A percentile compares a stretch with the other conserved stretches of the same genome.
Evolutionary conservation across 2,113 vertebrate species (phyloP).

Genomic region (Cyprinodon tularosa): DNA sequence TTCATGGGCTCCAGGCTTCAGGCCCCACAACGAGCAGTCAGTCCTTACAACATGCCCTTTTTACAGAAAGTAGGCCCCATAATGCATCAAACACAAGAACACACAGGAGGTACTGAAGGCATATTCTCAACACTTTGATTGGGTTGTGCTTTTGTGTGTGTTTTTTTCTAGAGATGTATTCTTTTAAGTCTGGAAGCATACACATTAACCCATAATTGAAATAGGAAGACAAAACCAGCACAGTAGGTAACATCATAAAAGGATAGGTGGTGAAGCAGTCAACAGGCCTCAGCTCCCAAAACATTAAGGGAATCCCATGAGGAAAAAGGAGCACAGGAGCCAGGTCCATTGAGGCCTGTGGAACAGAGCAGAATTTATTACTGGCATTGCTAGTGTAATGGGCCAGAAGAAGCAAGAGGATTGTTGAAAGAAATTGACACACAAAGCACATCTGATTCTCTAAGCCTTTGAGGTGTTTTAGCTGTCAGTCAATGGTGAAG

Average conservation of each 20-base stretch:
- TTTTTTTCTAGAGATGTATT: slow-evolving; percentile 12
- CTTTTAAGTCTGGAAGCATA: slow-evolving; percentile 12
- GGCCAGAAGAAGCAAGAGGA: slow-evolving; percentile 39
- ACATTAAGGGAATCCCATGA: slow-evolving; percentile 64
- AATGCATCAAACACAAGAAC: no score
- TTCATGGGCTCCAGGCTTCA: no score
- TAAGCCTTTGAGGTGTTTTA: slow-evolving; percentile 49
- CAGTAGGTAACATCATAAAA: slow-evolving; percentile 54
- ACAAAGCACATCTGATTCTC: slow-evolving; percentile 32
- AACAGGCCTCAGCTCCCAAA: slow-evolving; percentile 61
- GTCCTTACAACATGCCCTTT: no score
- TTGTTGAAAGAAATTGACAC: slow-evolving; percentile 25
- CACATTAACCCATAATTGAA: slow-evolving; percentile 64
- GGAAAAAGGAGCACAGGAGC: slow-evolving; percentile 42
- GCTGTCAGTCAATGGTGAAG: slow-evolving; percentile 30
- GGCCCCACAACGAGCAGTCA: no score
- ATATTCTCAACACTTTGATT: background rate
- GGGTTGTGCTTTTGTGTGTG: background rate
- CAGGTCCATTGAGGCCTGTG: slow-evolving; percentile 41
- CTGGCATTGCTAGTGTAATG: slow-evolving; percentile 36
- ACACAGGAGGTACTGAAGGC: no score
- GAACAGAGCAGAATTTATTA: slow-evolving; percentile 61
- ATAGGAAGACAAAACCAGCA: slow-evolving; percentile 51
- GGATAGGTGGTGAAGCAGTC: slow-evolving; percentile 48
- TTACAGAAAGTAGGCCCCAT: no score